phyloP scores from a whole-genome alignment of 2,888 invertebrate species.

The Hydrotaea cyrtoneurina region DNA sequence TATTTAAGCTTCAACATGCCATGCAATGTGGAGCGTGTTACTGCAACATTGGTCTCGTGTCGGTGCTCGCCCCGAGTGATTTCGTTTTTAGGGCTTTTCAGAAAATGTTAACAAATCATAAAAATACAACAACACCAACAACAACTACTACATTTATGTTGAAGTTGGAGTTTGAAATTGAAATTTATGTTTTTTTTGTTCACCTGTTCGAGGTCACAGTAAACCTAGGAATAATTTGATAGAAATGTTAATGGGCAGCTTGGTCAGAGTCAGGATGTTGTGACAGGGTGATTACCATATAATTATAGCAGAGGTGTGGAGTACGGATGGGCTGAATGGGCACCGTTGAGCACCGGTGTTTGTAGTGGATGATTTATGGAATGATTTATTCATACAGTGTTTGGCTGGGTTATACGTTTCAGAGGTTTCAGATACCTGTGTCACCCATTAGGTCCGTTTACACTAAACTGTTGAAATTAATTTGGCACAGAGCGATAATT shows the following conservation, averaged over 20 bases:
- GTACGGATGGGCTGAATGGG: not conserved
- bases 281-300: conserved; percentile 46
- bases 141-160: conserved; percentile 1
- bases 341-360: no score
- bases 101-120: conserved; percentile 29
- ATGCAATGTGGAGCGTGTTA: conserved; percentile 33
- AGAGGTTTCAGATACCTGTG: no score
- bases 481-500: no score
- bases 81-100: conserved; percentile 8
- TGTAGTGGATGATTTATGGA: not conserved
- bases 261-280: conserved; percentile 52
- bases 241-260: conserved; percentile 43
- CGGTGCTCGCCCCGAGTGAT: not conserved
- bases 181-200: conserved; percentile 17
- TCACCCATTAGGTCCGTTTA: no score
- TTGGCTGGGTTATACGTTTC: no score
- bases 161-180: not conserved
- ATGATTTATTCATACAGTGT: no score
- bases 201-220: not conserved
- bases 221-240: not conserved
- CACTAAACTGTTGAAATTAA: no score
- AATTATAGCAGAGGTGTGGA: not conserved
- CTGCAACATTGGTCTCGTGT: conserved; percentile 4
- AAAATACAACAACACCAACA: not conserved
- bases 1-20: conserved; percentile 19